phyloP scores from a whole-genome alignment of 2,888 invertebrate species.

The Nomada ferruginata region DNA sequence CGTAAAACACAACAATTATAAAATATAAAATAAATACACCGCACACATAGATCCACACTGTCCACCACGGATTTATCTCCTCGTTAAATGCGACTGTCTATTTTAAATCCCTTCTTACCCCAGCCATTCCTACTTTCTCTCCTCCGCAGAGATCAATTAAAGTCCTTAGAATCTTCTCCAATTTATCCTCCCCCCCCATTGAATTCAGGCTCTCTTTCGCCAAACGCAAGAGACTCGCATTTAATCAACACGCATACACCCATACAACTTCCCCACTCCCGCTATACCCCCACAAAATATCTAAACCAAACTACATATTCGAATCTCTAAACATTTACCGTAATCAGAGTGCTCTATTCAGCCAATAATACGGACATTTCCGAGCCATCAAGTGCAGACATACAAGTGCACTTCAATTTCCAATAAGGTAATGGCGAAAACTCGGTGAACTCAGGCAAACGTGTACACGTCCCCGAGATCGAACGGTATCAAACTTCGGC shows the following conservation, averaged over 20 bases:
- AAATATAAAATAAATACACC: too few relatives aligned
- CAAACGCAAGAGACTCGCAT: neutral
- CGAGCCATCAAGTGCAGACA: neutral
- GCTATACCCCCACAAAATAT: neutral
- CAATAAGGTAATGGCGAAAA: neutral
- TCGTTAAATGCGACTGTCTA: constrained; percentile 8
- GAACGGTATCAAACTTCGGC: neutral
- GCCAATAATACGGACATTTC: neutral
- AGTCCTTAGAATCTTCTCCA: neutral
- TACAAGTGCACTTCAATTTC: neutral
- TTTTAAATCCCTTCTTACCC: neutral
- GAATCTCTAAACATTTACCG: neutral
- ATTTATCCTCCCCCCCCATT: neutral
- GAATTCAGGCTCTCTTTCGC: neutral
- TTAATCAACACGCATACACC: neutral
- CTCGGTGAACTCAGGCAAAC: too few relatives aligned
- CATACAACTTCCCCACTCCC: neutral
- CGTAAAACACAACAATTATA: too few relatives aligned
- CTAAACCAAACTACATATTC: neutral
- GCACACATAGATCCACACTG: too few relatives aligned
- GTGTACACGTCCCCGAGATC: neutral
- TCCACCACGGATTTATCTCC: neutral
- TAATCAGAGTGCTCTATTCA: neutral
- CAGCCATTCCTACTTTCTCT: constrained; percentile 21
- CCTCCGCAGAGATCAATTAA: constrained; percentile 11